Percentiles rank a stretch among this genome's conserved stretches.
Conservation (phyloP, 2,113 vertebrate species). For the Strigops habroptila region DNA sequence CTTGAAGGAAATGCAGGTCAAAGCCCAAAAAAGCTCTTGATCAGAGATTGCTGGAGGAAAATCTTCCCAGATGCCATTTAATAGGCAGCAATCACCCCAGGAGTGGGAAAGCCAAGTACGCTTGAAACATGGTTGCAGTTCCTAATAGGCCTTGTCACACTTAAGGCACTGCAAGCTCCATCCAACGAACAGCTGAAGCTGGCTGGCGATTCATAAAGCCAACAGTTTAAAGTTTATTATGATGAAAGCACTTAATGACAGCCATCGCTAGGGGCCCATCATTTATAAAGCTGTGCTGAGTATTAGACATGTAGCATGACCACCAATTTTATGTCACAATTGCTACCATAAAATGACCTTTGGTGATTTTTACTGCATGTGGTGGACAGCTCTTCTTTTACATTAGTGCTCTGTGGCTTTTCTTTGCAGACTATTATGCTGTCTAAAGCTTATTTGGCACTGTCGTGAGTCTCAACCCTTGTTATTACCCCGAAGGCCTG, state of each 20-base stretch:
- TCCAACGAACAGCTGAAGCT: constrained; percentile 85
- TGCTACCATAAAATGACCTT: constrained; percentile 89
- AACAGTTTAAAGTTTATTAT: constrained; percentile 93
- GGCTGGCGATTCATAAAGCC: constrained; percentile 88
- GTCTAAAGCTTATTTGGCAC: constrained; percentile 84
- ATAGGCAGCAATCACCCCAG: constrained; percentile 88
- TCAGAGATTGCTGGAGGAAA: constrained; percentile 86
- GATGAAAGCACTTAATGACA: constrained; percentile 91
- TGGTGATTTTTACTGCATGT: constrained; percentile 86
- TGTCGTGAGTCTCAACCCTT: constrained; percentile 82
- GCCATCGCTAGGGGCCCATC: constrained; percentile 86
- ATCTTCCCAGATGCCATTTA: constrained; percentile 85
- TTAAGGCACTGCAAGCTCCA: constrained; percentile 84
- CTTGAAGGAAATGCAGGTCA: constrained; percentile 87
- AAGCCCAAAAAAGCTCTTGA: constrained; percentile 88
- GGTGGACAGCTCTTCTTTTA: constrained; percentile 85
- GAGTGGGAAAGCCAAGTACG: constrained; percentile 84
- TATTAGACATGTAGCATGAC: constrained; percentile 89
- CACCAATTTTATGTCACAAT: constrained; percentile 88
- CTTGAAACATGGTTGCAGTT: constrained; percentile 86
- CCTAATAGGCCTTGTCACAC: constrained; percentile 89
- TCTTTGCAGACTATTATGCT: constrained; percentile 86
- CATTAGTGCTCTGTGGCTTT: constrained; percentile 85
- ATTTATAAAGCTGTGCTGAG: constrained; percentile 85
- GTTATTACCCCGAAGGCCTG: constrained; percentile 84